A percentile compares a stretch with the other conserved stretches of the same genome.
phyloP scores from a whole-genome alignment of 2,888 invertebrate species.

The Hyalella azteca region DNA sequence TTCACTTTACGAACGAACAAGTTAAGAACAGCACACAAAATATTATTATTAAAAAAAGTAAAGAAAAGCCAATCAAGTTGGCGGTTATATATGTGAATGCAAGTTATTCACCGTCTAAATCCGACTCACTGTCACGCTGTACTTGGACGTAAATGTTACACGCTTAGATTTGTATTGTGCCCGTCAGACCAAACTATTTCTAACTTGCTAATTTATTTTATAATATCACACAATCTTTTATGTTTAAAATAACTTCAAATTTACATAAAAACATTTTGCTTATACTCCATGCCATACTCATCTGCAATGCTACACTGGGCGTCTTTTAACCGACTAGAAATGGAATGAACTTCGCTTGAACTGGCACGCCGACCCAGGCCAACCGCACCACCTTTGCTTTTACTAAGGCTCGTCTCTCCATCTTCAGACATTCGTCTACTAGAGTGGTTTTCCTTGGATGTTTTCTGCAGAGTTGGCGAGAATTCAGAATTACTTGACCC shows the following conservation, averaged over 20 bases:
- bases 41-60: too few species aligned
- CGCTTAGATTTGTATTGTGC: too few species aligned
- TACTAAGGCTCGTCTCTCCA: neutral
- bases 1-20: too few species aligned
- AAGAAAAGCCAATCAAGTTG: too few species aligned
- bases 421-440: constrained; percentile 7
- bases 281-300: neutral
- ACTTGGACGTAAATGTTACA: too few species aligned
- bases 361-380: neutral
- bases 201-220: constrained; percentile 2
- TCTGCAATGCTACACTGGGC: neutral
- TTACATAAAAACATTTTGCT: constrained; percentile 5
- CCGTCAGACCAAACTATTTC: neutral
- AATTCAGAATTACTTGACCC: neutral
- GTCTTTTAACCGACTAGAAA: neutral
- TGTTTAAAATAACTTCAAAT: neutral
- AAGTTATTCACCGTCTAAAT: too few species aligned
- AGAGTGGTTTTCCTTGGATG: neutral
- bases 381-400: neutral
- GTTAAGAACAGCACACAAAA: too few species aligned
- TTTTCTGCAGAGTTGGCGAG: neutral
- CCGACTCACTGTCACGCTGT: too few species aligned
- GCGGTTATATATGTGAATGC: too few species aligned
- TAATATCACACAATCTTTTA: constrained; percentile 14
- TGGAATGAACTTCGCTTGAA: neutral